Evolutionary conservation across 2,888 invertebrate species (phyloP), one percentile per base, ranked within the genome.

Genomic region (Pyrrhia umbra): DNA sequence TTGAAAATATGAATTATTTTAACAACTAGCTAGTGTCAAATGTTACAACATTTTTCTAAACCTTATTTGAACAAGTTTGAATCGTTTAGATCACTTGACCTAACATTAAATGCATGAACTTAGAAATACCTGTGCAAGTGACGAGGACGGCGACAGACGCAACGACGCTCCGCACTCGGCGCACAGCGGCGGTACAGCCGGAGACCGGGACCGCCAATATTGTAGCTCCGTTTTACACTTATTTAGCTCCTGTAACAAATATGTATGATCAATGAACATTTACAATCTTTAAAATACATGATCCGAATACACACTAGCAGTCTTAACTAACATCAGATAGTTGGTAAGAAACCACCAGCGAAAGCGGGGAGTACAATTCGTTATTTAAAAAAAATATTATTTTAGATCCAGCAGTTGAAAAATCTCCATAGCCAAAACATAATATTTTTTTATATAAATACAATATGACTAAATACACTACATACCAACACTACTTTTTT

Each of bases 151-250:
- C 77, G 92, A 89, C 57, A 91, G 82, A 0, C 90, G 86, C 69
- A 93, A 85, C 65, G 91, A 82, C 46, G 92, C 92, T 60, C 97
- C 97, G 86, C 97, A 98, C 77, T 97, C 96, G 34, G 96, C 96
- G 85, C 98, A 98, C 59, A 97, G 96, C 68, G 97, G 96, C 71
- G 96, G 95, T 77, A 96, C 95, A 72, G 98, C 97, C 10, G 98
- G 97, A 68, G 98, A 97, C 81, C 98, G 98, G 42, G 98, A 98
- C 63, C 98, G 96, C 98, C 98, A 98, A 91, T 98, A 98, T 92
- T 98, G 98, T 83, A 98, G 92, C 92, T 98, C 98, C 34, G 98
- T 98, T 94, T 98, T 98, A 92, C 98, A 98, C 90, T 98, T 98
- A 92, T 98, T 98, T 80, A 98, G 93, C 91, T 98, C 98, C 96